Evolutionary conservation across 2,797 vertebrate genomes (phyloP), one percentile per base, ranked within the genome.

Genomic region (Epinephelus awoara): DNA sequence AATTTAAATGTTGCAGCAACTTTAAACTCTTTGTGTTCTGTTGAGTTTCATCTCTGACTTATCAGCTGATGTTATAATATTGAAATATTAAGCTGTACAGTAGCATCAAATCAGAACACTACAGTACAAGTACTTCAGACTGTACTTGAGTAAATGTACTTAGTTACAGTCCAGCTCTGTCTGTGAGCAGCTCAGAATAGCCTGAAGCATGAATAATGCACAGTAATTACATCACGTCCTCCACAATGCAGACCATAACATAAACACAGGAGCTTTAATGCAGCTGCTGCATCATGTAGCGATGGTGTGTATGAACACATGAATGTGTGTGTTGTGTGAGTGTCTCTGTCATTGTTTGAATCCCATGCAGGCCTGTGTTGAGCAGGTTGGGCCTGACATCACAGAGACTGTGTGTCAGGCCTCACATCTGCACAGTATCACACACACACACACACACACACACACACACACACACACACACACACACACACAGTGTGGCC

Each of bases 161-260:
- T 2, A 12, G 40, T 46, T 72, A 29, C 65, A 59, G 52, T 29
- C 19, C 21, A 56, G 5, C 47, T 15, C 55, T 54, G 57, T n/a
- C 51, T 71, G 79, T 40, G 23, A 65, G 50, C 83, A 69, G 66
- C 55, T 79, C 3, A 8, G 55, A 75, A 67, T 21, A 75, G 67
- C 85, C 49, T 52, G 40, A 62, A 70, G 81, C 84, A 65, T 86
- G 56, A 38, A 91, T 85, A 83, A 87, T 74, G 55, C 62, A 82
- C 54, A 6, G 49, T 15, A 61, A 88, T 88, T 86, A 82, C 80
- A 86, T 84, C 85, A 92, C 67, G 74, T 14, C 82, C 75, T 79
- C 56, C 59, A 80, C 21, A 70, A 80, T 27, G 42, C 61, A 82
- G 67, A 78, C 1, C 63, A 42, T 2, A 42, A 73, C 2, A 79